Conservation (phyloP, 2,113 vertebrate genomes). For the Pycnonotus jocosus region DNA sequence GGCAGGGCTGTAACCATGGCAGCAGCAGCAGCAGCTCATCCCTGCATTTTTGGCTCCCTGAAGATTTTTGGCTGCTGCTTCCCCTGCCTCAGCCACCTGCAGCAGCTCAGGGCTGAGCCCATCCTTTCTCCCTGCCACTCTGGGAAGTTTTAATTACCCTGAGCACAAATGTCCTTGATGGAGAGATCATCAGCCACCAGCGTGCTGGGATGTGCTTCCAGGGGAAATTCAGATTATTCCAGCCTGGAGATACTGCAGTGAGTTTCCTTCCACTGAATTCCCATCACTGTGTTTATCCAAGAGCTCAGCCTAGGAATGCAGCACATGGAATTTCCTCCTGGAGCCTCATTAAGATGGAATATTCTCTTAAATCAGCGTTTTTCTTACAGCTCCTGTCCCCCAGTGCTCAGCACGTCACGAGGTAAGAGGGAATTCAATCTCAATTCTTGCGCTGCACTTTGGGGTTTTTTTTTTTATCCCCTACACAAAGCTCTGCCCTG, state of each 20-base stretch:
- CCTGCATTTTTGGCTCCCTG: neutral
- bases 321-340: neutral
- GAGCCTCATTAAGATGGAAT: neutral
- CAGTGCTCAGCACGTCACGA: neutral
- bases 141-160: neutral
- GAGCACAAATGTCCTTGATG: neutral
- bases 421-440: neutral
- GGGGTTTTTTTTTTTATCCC: neutral
- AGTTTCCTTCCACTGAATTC: neutral
- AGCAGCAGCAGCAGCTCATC: neutral
- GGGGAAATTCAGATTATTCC: neutral
- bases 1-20: neutral
- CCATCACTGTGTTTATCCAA: neutral
- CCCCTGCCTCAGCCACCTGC: neutral
- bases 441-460: neutral
- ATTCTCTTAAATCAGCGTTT: neutral
- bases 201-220: rapidly evolving
- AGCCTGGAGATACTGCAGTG: rapidly evolving
- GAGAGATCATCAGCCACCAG: neutral
- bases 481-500: neutral
- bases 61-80: neutral
- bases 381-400: neutral
- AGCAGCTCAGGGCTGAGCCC: neutral
- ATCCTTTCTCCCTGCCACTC: neutral
- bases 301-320: neutral